Evolutionary conservation across 1,140 invertebrate species (phyloP).

Genomic region (Trichonephila inaurata): DNA sequence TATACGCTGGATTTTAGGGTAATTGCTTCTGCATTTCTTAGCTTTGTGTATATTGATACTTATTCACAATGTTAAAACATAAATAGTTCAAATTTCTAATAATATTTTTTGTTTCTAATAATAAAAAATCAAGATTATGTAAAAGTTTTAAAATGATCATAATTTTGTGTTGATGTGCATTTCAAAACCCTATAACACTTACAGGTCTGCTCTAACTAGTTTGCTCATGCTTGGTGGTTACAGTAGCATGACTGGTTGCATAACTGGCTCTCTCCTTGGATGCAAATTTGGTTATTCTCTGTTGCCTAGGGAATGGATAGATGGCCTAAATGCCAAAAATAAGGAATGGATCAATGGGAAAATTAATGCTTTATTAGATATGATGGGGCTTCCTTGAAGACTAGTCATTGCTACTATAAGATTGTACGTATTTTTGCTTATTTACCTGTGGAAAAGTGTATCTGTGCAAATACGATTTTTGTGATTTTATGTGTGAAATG

Average conservation of each 20-base stretch:
- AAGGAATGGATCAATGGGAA: conserved; percentile 80
- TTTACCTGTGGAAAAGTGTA: conserved; percentile 1
- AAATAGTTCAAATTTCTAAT: too few relatives aligned
- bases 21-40: too few relatives aligned
- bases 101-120: too few relatives aligned
- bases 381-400: conserved; percentile 80
- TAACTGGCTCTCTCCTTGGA: conserved; percentile 80
- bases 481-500: too few relatives aligned
- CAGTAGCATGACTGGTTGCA: conserved; percentile 80
- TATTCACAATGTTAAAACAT: too few relatives aligned
- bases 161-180: too few relatives aligned
- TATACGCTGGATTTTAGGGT: too few relatives aligned
- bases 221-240: conserved; percentile 80
- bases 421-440: not conserved
- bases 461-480: not conserved
- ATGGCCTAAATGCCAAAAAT: conserved; percentile 79
- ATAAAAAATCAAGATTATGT: too few relatives aligned
- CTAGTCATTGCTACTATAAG: not conserved
- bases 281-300: conserved; percentile 79
- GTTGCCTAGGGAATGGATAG: conserved; percentile 79
- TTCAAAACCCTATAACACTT: not conserved
- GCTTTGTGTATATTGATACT: too few relatives aligned
- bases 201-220: conserved; percentile 79
- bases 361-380: conserved; percentile 81
- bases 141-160: too few relatives aligned